Evolutionary conservation across 1,140 invertebrate species (phyloP).

Genomic region (Neocloeon triangulifer): DNA sequence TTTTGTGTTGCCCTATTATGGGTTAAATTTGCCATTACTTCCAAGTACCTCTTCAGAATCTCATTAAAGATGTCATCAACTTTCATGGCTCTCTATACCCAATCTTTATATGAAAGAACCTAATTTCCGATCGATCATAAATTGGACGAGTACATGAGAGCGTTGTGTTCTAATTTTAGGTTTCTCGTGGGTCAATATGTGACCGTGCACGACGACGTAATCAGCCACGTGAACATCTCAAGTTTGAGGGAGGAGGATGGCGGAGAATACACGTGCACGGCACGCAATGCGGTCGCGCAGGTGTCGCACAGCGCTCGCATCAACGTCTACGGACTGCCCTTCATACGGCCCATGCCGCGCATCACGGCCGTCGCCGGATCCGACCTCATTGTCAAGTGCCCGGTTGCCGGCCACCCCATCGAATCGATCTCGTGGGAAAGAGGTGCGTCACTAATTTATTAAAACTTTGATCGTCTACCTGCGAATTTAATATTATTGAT

Average conservation of each 20-base stretch:
- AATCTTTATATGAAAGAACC: neutral
- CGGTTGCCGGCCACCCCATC: conserved; percentile 81
- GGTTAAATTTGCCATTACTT: too few relatives aligned
- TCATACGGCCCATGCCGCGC: conserved; percentile 74
- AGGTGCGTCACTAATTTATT: conserved; percentile 40
- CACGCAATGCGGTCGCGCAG: conserved; percentile 54
- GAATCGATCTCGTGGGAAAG: conserved; percentile 71
- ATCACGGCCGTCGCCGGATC: conserved; percentile 72
- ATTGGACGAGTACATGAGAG: too few relatives aligned
- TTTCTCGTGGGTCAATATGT: conserved; percentile 79
- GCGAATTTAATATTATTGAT: too few relatives aligned
- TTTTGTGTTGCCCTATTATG: too few relatives aligned
- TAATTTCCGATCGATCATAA: too few relatives aligned
- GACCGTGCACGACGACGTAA: conserved; percentile 74
- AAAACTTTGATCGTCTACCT: neutral
- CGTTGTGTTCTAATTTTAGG: too few relatives aligned
- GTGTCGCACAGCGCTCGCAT: conserved; percentile 60
- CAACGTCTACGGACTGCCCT: conserved; percentile 76
- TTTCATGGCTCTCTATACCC: neutral
- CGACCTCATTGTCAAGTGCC: conserved; percentile 69
- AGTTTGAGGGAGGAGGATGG: conserved; percentile 73
- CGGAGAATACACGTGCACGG: conserved; percentile 72
- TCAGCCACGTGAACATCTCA: conserved; percentile 85
- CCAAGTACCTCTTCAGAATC: too few relatives aligned
- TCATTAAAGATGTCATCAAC: neutral